These are phyloP conservation scores for Loxodonta africana DNA, from an alignment of 2,113 vertebrate species.

Conservation along the genomic window DNA sequence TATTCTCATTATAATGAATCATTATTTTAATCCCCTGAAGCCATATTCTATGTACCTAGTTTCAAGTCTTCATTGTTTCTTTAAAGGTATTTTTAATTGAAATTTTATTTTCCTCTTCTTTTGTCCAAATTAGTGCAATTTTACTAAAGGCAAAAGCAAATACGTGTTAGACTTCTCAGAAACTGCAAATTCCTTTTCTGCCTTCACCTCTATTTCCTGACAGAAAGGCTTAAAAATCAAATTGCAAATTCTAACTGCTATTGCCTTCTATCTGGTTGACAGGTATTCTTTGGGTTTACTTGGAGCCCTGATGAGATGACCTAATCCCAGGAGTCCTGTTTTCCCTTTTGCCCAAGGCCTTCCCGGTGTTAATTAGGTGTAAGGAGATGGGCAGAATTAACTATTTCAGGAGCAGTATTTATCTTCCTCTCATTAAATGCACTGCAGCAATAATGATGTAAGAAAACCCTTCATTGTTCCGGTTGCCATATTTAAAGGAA, in stretches of 20 bases:
- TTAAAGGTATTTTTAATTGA: constrained; percentile 51
- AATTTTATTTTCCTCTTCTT: constrained; percentile 36
- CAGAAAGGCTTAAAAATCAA: constrained; percentile 47
- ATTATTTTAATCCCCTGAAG: constrained; percentile 24
- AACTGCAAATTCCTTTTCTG: constrained; percentile 45
- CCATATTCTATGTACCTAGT: constrained; percentile 44
- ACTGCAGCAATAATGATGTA: constrained; percentile 55
- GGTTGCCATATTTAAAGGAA: constrained; percentile 20
- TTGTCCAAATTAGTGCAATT: constrained; percentile 55
- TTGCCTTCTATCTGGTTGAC: constrained; percentile 56
- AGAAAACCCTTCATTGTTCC: constrained; percentile 27
- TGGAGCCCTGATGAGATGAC: constrained; percentile 64
- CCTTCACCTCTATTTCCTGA: constrained; percentile 20
- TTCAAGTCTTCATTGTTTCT: constrained; percentile 29
- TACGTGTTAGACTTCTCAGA: constrained; percentile 37
- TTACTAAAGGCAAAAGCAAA: constrained; percentile 61
- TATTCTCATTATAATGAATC: constrained; percentile 15
- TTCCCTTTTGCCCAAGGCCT: constrained; percentile 72
- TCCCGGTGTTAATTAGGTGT: constrained; percentile 78
- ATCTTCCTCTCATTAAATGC: constrained; percentile 36
- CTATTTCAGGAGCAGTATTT: constrained; percentile 53
- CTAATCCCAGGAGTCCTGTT: constrained; percentile 66
- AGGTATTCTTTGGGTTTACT: constrained; percentile 67
- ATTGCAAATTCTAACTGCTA: constrained; percentile 53
- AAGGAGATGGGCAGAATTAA: constrained; percentile 62